Percentiles rank a stretch among this genome's conserved stretches.
These are phyloP conservation scores for Agelaius phoeniceus DNA, from an alignment of 2,113 vertebrate genomes.

Conservation along the genomic window DNA sequence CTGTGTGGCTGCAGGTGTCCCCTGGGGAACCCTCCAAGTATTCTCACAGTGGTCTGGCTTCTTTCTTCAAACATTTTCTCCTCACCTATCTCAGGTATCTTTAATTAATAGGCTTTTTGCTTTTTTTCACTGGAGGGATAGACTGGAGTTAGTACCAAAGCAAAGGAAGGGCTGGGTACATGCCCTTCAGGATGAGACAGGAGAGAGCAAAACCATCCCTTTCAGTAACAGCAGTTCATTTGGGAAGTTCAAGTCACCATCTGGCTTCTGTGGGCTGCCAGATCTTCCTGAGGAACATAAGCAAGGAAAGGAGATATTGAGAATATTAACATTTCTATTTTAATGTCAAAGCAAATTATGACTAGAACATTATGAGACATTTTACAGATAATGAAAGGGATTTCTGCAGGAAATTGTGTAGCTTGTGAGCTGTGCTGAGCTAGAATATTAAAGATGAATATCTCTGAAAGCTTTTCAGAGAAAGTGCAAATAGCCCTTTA, in stretches of 20 bases:
- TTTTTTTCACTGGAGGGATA: neutral
- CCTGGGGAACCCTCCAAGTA: neutral
- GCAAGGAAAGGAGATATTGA: neutral
- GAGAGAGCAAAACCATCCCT: neutral
- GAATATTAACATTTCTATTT: conserved; percentile 34
- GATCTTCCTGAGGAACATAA: neutral
- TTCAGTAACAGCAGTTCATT: neutral
- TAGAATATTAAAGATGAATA: neutral
- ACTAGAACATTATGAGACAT: conserved; percentile 10
- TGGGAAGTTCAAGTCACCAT: conserved; percentile 30
- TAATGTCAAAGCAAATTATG: conserved; percentile 40
- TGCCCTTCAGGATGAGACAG: neutral
- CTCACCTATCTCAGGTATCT: neutral
- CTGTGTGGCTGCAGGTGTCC: neutral
- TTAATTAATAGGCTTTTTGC: neutral
- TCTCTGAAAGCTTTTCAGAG: neutral
- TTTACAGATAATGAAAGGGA: conserved; percentile 18
- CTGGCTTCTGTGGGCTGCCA: conserved; percentile 16
- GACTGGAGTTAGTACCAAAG: neutral
- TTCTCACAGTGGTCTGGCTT: neutral
- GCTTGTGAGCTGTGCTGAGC: neutral
- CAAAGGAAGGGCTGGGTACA: neutral
- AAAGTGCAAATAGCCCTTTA: neutral
- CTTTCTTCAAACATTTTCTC: neutral
- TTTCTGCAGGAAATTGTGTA: conserved; percentile 1